Evolutionary conservation across 2,888 invertebrate genomes (phyloP).

Genomic region (Perizoma affinitatum): DNA sequence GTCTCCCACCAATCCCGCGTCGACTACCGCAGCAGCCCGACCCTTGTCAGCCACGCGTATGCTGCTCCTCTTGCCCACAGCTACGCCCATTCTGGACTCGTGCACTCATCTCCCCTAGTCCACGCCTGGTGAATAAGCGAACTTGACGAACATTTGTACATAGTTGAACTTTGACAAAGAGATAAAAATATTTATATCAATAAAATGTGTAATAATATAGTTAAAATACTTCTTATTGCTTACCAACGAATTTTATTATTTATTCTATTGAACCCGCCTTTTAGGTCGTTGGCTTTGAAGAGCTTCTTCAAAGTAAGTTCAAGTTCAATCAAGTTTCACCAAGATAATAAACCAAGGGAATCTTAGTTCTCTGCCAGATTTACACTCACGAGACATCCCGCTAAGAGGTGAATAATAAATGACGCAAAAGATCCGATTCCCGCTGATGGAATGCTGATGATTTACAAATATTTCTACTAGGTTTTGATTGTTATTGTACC

Average conservation of each 20-base stretch:
- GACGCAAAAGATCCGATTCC: too few species aligned
- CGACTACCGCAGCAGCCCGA: conserved; percentile 30
- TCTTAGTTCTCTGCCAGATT: too few species aligned
- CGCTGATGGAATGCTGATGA: too few species aligned
- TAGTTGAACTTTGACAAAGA: conserved; percentile 49
- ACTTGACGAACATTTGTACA: conserved; percentile 58
- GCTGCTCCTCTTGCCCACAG: conserved; percentile 60
- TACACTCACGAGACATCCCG: too few species aligned
- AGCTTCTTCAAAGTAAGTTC: too few species aligned
- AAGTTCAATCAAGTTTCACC: too few species aligned
- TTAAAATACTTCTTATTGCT: background rate
- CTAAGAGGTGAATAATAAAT: too few species aligned
- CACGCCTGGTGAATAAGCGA: conserved; percentile 71
- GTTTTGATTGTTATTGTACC: too few species aligned
- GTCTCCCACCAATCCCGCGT: conserved; percentile 80
- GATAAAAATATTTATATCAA: conserved; percentile 52
- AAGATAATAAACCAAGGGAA: too few species aligned
- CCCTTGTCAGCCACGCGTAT: conserved; percentile 31
- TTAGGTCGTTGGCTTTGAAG: too few species aligned
- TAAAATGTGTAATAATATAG: conserved; percentile 26
- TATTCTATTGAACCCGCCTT: too few species aligned
- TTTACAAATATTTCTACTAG: too few species aligned
- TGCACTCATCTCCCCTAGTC: conserved; percentile 50
- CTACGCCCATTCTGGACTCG: conserved; percentile 38
- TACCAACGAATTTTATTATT: background rate